A percentile compares a stretch with the other conserved stretches of the same genome.
phyloP scores from a whole-genome alignment of 2,797 vertebrate species.

The Steatocranus sp. region DNA sequence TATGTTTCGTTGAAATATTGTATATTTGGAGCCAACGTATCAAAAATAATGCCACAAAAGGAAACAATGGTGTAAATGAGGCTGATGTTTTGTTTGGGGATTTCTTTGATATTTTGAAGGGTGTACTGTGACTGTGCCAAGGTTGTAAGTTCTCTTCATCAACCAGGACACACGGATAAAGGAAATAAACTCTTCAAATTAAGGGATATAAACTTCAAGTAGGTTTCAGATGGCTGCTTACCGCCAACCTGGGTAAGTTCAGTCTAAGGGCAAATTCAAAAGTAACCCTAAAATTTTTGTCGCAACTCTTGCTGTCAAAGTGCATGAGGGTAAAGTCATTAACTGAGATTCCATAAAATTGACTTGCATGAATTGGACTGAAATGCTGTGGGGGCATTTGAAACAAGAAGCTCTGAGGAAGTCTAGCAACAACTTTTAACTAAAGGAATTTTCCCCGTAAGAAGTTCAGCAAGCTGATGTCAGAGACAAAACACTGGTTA shows the following conservation, averaged over 20 bases:
- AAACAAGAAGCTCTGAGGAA: accelerated
- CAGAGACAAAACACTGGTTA: neutral
- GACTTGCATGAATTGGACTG: neutral
- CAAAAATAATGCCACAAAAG: neutral
- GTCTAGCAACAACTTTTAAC: neutral
- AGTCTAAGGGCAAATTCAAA: neutral
- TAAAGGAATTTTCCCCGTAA: neutral
- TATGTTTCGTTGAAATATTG: neutral
- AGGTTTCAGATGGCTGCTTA: neutral
- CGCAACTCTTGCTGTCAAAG: neutral
- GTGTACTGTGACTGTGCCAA: neutral
- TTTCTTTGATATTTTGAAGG: neutral
- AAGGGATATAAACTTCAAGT: accelerated
- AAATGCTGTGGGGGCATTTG: neutral
- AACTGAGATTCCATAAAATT: neutral
- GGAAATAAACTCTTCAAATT: neutral
- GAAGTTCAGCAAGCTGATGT: neutral
- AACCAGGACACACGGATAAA: neutral
- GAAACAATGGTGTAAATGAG: neutral
- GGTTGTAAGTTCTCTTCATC: neutral
- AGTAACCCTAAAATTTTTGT: neutral
- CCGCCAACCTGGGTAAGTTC: neutral
- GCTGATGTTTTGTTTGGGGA: neutral
- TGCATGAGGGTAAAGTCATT: neutral
- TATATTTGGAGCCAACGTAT: neutral